Evolutionary conservation across 2,888 invertebrate species (phyloP), one percentile per base, ranked within the genome.

Genomic region (Yponomeuta cagnagella): DNA sequence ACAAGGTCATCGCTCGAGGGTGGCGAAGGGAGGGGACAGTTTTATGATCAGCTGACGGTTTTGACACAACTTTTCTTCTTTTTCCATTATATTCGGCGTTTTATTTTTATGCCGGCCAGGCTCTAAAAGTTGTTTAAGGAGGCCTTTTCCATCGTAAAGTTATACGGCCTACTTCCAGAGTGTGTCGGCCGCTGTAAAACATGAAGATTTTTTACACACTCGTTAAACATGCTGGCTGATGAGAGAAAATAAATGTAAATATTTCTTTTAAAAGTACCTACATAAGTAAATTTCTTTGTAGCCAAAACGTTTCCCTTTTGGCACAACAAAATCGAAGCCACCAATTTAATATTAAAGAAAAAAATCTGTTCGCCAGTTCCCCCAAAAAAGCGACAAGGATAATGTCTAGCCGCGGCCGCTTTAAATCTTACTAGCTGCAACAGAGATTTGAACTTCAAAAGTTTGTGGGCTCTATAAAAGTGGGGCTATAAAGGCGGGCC

Each of bases 41-140:
- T 83, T 84, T 85, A 86, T 82, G 87, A 90, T 90, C 90, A 89
- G 89, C 89, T 90, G 81, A 69, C 66, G 69, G 66, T 68, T 31
- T 52, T 69, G 48, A 70, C 70, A 71, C 71, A 67, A 67, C 71
- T 71, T 72, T 70, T 58, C 52, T 58, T 30, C 48, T 67, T 70
- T 71, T 65, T 48, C 58, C 33, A 66, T 72, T 68, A 52, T 52
- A 43, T 68, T 68, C 69, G 66, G 69, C 70, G 63, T 71, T 73
- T 66, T 71, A 73, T 73, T 70, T 73, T 73, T 72, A 73, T 65
- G 72, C 70, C 67, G 68, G 71, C 65, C 71, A 65, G 52, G 15
- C 52, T 58, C 52, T 58, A 15, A 58, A 58, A 58, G 52, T 15
- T 58, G 52, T 58, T 58, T 58, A 58, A 58, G 52, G 52, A 58